Conservation (phyloP, 37 sponge, comb jelly and placozoan genomes). For the Agelas oroides region DNA sequence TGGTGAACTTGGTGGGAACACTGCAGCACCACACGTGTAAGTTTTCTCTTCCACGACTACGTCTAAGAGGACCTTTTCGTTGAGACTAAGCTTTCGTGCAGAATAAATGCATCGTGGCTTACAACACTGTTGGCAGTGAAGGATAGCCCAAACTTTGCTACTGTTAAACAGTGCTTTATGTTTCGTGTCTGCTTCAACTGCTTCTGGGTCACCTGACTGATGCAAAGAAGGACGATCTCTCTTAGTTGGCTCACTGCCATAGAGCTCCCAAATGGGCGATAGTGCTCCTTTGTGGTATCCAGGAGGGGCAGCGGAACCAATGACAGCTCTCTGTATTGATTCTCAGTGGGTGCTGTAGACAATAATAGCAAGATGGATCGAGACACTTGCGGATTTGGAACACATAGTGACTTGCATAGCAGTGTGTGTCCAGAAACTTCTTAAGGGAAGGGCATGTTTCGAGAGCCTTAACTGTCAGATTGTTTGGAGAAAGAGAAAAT, state of each 20-base stretch:
- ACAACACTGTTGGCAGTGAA: constrained; percentile 28
- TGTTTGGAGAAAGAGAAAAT: background rate
- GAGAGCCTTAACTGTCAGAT: background rate
- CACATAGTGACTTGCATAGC: constrained; percentile 15
- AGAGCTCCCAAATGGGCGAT: constrained; percentile 22
- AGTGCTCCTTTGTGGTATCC: constrained; percentile 31
- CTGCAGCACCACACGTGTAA: constrained; percentile 24
- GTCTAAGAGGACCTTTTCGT: background rate
- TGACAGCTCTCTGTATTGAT: background rate
- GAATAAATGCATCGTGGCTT: constrained; percentile 37
- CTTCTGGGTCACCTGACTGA: background rate
- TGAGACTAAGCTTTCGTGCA: background rate
- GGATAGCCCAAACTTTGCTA: constrained; percentile 12
- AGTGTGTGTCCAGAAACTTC: constrained; percentile 23
- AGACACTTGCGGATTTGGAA: constrained; percentile 36
- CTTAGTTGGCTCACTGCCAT: constrained; percentile 28
- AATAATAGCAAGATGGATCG: constrained; percentile 4
- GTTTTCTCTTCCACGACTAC: background rate
- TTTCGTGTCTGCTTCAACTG: constrained; percentile 20
- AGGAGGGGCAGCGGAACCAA: constrained; percentile 26
- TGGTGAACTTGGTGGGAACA: constrained; percentile 21
- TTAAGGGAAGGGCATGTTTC: background rate
- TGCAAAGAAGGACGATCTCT: constrained; percentile 19
- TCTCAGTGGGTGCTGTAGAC: constrained; percentile 25
- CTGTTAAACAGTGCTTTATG: background rate